A percentile compares a stretch with the other conserved stretches of the same genome.
phyloP scores from a whole-genome alignment of 2,888 invertebrate species.

The Chrysina gloriosa region DNA sequence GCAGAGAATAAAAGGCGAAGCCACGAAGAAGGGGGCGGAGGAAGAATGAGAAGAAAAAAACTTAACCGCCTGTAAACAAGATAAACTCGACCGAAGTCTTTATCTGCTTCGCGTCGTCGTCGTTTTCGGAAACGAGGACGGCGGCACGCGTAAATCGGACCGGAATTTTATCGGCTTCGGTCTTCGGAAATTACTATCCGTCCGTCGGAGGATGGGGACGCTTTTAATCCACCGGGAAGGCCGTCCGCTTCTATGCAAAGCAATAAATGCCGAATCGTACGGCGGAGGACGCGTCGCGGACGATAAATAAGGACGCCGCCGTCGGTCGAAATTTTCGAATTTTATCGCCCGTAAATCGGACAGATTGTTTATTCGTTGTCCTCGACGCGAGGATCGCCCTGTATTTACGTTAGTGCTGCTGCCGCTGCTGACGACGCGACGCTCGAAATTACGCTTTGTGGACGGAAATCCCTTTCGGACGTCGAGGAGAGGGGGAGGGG shows the following conservation, averaged over 20 bases:
- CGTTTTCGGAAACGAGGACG: background rate
- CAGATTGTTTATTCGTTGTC: no score
- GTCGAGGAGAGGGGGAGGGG: no score
- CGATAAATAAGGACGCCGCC: no score
- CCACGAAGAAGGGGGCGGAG: background rate
- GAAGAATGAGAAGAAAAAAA: no score
- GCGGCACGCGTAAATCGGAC: background rate
- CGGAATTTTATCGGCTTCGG: conserved; percentile 1
- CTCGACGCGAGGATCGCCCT: no score
- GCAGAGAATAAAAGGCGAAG: background rate
- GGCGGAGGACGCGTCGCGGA: background rate
- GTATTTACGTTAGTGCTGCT: no score
- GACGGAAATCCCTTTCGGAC: no score
- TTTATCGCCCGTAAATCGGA: no score
- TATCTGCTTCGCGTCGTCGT: background rate
- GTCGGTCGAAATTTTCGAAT: no score
- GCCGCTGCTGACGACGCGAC: no score
- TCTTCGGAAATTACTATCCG: conserved; percentile 6
- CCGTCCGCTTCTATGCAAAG: background rate
- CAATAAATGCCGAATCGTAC: background rate
- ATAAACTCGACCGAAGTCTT: conserved; percentile 8
- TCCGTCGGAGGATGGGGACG: background rate
- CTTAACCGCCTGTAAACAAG: conserved; percentile 10
- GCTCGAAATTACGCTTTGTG: no score
- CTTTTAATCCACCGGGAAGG: background rate